phyloP scores from a whole-genome alignment of 1,140 invertebrate species.

The Aphelinus atriplicis region DNA sequence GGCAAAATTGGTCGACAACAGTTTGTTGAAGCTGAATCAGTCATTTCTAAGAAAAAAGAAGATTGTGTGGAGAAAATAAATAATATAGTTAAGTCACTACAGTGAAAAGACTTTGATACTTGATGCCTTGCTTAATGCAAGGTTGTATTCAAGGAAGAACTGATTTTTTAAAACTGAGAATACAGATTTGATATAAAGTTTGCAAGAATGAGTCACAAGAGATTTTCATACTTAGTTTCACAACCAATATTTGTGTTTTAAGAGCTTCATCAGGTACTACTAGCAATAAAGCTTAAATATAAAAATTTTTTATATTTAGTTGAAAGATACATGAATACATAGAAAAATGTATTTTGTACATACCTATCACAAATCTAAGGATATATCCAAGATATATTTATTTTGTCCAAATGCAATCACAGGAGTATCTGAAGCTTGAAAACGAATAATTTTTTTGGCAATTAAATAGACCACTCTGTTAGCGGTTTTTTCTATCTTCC shows the following conservation, averaged over 20 bases:
- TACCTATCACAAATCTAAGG: too few relatives aligned
- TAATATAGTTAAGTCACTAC: conserved; percentile 66
- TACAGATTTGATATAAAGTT: too few relatives aligned
- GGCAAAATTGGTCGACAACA: conserved; percentile 74
- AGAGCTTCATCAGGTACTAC: background rate
- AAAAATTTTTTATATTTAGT: too few relatives aligned
- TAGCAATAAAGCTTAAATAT: too few relatives aligned
- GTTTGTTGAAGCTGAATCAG: conserved; percentile 73
- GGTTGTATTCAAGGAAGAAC: background rate
- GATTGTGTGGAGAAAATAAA: conserved; percentile 77
- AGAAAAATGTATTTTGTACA: too few relatives aligned
- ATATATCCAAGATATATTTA: too few relatives aligned
- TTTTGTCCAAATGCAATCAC: too few relatives aligned
- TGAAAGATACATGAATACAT: too few relatives aligned
- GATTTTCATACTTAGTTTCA: conserved; percentile 12
- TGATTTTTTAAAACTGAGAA: conserved; percentile 9
- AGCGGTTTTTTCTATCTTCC: too few relatives aligned
- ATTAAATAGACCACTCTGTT: too few relatives aligned
- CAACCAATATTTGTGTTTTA: conserved; percentile 5
- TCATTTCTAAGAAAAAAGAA: conserved; percentile 72
- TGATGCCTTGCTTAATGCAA: background rate
- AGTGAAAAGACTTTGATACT: conserved; percentile 47
- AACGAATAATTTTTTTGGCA: too few relatives aligned
- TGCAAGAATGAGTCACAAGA: background rate
- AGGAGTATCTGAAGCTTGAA: too few relatives aligned